Percentiles rank a stretch among this genome's conserved stretches.
These are phyloP conservation scores for Bergia sp. DNA, from an alignment of 92 coral and sea anemone genomes.

Conservation along the genomic window DNA sequence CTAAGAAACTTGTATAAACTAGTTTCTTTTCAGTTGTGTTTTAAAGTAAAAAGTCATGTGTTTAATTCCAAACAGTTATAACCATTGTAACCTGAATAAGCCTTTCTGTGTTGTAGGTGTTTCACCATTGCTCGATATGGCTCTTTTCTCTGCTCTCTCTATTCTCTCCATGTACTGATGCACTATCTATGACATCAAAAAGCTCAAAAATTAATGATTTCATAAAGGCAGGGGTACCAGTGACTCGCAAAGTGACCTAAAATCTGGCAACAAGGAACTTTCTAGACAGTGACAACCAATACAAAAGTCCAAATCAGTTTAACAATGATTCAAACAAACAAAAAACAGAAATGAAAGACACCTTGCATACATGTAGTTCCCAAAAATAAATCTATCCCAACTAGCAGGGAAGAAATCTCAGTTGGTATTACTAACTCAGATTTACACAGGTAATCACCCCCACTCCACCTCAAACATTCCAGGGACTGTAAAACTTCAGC, in stretches of 20 bases:
- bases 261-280: too few species aligned
- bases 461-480: too few species aligned
- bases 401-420: too few species aligned
- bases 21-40: too few species aligned
- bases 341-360: background rate
- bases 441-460: too few species aligned
- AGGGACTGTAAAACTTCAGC: too few species aligned
- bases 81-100: conserved; percentile 54
- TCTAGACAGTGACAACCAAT: too few species aligned
- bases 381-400: background rate
- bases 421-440: too few species aligned
- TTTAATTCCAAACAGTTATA: background rate
- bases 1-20: too few species aligned
- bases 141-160: conserved; percentile 81
- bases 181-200: conserved; percentile 61
- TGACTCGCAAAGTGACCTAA: background rate
- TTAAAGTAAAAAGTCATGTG: too few species aligned
- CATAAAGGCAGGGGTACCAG: background rate
- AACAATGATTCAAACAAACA: too few species aligned
- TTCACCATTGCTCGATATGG: conserved; percentile 59
- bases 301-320: background rate
- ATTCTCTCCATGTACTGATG: conserved; percentile 96
- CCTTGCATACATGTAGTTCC: background rate
- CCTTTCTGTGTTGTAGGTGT: conserved; percentile 75
- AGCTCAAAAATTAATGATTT: background rate